Conservation (phyloP, 1,140 invertebrate genomes). For the Drosophila funebris region DNA sequence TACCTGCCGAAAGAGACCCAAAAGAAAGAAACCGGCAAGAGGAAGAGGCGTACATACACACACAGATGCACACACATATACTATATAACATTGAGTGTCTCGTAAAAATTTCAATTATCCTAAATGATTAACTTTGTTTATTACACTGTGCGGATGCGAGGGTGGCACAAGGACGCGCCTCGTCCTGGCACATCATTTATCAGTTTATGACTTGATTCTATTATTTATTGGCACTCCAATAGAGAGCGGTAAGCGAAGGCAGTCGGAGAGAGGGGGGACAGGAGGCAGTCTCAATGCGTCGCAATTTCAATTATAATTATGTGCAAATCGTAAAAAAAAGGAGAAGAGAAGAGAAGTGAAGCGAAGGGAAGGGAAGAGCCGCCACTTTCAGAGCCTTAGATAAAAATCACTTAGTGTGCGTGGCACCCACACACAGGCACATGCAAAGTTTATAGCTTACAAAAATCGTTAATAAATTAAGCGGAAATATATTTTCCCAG, state of each 20-base stretch:
- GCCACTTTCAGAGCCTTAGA: constrained; percentile 44
- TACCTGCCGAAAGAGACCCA: constrained; percentile 49
- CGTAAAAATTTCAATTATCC: constrained; percentile 83
- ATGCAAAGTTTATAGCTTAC: constrained; percentile 75
- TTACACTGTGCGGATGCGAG: constrained; percentile 40
- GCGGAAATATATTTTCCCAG: constrained; percentile 77
- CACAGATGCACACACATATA: constrained; percentile 7
- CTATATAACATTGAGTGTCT: constrained; percentile 66
- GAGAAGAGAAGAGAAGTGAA: not conserved
- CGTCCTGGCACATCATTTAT: constrained; percentile 70
- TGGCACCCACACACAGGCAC: constrained; percentile 27
- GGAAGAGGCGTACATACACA: not conserved
- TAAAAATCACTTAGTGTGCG: constrained; percentile 75
- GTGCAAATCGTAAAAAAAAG: constrained; percentile 82
- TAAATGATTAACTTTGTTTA: constrained; percentile 83
- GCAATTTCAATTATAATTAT: constrained; percentile 84
- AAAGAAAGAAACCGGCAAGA: constrained; percentile 9
- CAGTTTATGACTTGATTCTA: constrained; percentile 83
- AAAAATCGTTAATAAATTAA: constrained; percentile 83
- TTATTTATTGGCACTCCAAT: constrained; percentile 81
- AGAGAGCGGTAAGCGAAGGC: not conserved
- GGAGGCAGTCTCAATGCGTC: constrained; percentile 47
- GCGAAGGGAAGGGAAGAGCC: constrained; percentile 7
- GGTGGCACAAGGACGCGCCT: not conserved
- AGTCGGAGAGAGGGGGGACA: constrained; percentile 5